Evolutionary conservation across 2,113 vertebrate genomes (phyloP), one percentile per base, ranked within the genome.

Genomic region (Centropus unirufus): DNA sequence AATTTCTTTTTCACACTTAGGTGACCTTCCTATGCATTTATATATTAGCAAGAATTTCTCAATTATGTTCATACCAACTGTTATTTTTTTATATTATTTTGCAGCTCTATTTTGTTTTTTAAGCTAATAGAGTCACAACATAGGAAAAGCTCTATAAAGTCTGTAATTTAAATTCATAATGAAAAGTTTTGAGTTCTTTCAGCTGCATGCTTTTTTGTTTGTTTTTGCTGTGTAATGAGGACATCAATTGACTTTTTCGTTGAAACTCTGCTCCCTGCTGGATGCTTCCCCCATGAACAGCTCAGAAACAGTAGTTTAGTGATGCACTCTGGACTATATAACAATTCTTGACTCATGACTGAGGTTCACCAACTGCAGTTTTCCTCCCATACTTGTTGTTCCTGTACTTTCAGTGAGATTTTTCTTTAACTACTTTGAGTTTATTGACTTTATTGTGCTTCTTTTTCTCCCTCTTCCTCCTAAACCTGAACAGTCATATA

Each of bases 1-100:
- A 49, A 87, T 90, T 95, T 92, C 61, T 54, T 92, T 94, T 91
- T 70, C 72, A 94, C 83, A 72, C 72, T 83, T 83, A 47, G 29
- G 12, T 81, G 68, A 90, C 74, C 59, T 80, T 87, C 47, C 68
- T 66, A 14, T 57, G 24, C 34, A 44, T 80, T 93, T 91, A 8
- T 67, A 21, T 54, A 77, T 83, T 47, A 88, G 29, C 36, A 74
- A 77, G 44, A 63, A 67, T 59, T 87, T 92, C 57, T 80, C 69
- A 59, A 44, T 46, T 83, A 55, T 74, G 93, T 74, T 83, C 12
- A 27, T 27, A 70, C 30, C 19, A 70, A 87, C 44, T 67, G 17
- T 10, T 76, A 85, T 83, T 57, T 49, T 49, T 49, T 22, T 11
- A 49, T 49, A 49, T 49, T 32, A 42, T 18, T 88, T 59, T 87